Base-by-base conservation (phyloP, 2,113 vertebrate species). In the Bos javanicus region DNA sequence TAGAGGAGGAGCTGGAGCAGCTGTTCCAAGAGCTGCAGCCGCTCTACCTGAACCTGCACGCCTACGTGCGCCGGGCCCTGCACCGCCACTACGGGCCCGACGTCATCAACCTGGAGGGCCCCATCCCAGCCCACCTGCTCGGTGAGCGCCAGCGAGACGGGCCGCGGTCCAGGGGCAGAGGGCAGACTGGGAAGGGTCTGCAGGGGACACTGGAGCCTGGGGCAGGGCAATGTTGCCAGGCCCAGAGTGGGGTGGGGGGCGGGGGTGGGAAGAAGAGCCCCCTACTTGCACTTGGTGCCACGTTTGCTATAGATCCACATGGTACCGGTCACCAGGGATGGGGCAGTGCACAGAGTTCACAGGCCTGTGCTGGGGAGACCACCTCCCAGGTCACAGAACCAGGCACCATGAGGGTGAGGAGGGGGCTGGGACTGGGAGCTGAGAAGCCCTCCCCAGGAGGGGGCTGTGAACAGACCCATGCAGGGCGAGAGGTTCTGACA, bases 91-190 rank as follows among this genome's bases (percentile, higher is more conserved):
- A 99, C 0, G 99, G 99, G 5, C 1, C 98, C 0, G n/a, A 99
- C 11, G 43, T n/a, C 93, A 98, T 99, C 97, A 99, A 99, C 98
- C 99, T 99, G 78, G 99, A 98, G 96, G 99, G 99, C n/a, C 99
- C 99, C 67, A 99, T 99, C 71, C 99, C 99, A 48, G 99, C 99
- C 81, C 99, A 99, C 80, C 98, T 99, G 90, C 98, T 99, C 52
- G 99, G 99, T 99, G 97, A 99, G 99, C 80, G 43, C 87, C 39
- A 23, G 11, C 2, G 1, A 54, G 48, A 36, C 1, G 2, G 57
- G 16, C 12, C 4, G 4, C 14, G 3, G 52, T 2, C 54, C 13
- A 28, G 39, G 43, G 17, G 48, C 23, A 25, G 60, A 26, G 46
- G 80, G 52, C 81, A 78, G 67, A 36, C 54, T 6, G 21, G 54